Evolutionary conservation across 2,113 vertebrate genomes (phyloP).

Genomic region (Cochlearius cochlearius): DNA sequence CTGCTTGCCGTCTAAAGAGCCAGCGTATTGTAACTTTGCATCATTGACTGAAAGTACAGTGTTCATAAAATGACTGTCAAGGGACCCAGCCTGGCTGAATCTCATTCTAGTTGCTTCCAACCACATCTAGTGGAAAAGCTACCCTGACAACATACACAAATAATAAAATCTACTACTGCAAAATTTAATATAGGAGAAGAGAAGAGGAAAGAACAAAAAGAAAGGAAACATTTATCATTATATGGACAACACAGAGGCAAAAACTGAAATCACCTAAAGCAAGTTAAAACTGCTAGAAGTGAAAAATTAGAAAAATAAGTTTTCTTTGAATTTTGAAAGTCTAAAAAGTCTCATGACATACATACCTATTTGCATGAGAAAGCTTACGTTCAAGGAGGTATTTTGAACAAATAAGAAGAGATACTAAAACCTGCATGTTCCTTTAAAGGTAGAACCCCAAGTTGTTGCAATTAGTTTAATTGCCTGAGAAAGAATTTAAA

Average conservation of each 20-base stretch:
- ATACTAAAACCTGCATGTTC: rapidly evolving
- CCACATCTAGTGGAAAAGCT: neutral
- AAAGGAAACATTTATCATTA: neutral
- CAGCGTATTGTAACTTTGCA: neutral
- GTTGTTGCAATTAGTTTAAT: neutral
- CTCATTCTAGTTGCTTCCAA: neutral
- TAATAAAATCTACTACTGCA: neutral
- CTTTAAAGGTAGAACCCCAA: neutral
- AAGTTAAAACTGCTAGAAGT: neutral
- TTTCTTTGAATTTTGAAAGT: neutral
- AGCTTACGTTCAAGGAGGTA: neutral
- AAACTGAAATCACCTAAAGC: neutral
- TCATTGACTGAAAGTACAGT: neutral
- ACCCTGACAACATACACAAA: neutral
- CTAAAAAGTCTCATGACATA: neutral
- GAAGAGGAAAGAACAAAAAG: neutral
- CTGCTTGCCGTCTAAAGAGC: neutral
- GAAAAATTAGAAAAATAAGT: neutral
- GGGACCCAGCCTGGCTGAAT: neutral
- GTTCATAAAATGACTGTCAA: neutral
- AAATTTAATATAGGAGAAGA: neutral
- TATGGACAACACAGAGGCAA: neutral
- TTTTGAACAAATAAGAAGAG: neutral
- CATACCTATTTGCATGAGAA: neutral
- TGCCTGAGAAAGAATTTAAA: neutral